These are phyloP conservation scores for Octopus sinensis DNA, from an alignment of 1,140 invertebrate genomes.

Conservation along the genomic window DNA sequence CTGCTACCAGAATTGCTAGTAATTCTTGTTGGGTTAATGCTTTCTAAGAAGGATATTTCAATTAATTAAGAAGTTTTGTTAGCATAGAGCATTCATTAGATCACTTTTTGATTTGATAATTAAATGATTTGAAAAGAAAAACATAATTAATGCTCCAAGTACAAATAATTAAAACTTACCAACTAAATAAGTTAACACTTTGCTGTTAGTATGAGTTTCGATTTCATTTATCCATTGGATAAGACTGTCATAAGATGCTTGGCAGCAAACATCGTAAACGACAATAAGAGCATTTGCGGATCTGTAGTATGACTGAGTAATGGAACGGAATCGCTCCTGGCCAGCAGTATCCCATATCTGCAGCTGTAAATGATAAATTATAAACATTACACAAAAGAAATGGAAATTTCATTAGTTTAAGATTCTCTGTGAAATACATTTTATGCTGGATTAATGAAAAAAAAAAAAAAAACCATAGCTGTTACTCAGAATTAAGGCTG, in stretches of 20 bases:
- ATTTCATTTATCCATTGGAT: slow-evolving; percentile 94
- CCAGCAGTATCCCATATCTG: slow-evolving; percentile 94
- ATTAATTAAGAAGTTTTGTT: too few species aligned
- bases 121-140: too few species aligned
- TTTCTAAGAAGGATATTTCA: too few species aligned
- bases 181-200: slow-evolving; percentile 70
- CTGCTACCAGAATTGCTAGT: too few species aligned
- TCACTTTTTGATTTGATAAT: too few species aligned
- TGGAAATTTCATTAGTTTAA: neutral
- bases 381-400: neutral
- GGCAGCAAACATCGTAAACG: slow-evolving; percentile 96
- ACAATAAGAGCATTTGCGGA: slow-evolving; percentile 95
- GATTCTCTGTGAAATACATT: neutral
- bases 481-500: too few species aligned
- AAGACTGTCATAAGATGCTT: slow-evolving; percentile 93
- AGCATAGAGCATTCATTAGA: too few species aligned
- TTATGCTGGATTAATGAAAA: too few species aligned
- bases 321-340: slow-evolving; percentile 93
- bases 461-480: too few species aligned
- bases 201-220: slow-evolving; percentile 91
- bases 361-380: slow-evolving; percentile 33
- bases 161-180: slow-evolving; percentile 36
- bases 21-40: too few species aligned
- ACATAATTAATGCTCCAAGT: neutral
- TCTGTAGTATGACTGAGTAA: slow-evolving; percentile 96